Evolutionary conservation across 2,797 vertebrate genomes (phyloP).

Genomic region (Dromococcyx pavoninus): DNA sequence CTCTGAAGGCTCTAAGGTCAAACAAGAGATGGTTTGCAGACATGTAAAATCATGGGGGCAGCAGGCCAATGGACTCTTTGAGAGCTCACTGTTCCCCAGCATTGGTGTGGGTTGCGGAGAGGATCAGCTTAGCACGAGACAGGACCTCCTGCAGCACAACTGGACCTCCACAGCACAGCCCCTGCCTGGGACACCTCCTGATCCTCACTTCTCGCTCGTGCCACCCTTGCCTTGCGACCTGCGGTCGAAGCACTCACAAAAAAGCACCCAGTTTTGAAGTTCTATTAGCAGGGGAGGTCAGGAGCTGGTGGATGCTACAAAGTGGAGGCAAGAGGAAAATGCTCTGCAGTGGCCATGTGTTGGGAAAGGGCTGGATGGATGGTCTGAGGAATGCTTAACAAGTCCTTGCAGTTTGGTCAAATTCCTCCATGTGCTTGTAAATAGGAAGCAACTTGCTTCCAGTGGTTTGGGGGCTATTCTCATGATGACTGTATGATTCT

Average conservation of each 20-base stretch:
- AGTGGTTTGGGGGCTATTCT: neutral
- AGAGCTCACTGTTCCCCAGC: neutral
- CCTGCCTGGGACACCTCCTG: neutral
- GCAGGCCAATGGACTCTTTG: neutral
- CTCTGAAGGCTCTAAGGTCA: neutral
- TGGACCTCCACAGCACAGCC: neutral
- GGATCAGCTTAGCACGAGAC: neutral
- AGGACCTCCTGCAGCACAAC: too few species aligned
- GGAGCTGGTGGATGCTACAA: neutral
- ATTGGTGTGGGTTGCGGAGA: neutral
- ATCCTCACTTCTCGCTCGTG: neutral
- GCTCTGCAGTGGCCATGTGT: fast-evolving
- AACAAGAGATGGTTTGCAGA: neutral
- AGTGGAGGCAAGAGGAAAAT: neutral
- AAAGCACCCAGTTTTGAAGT: neutral
- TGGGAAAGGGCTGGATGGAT: neutral
- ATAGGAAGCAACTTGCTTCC: neutral
- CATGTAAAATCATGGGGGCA: neutral
- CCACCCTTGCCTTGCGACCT: neutral
- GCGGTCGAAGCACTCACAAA: fast-evolving
- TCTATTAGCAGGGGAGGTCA: fast-evolving
- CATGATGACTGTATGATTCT: too few species aligned
- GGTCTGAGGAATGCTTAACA: neutral
- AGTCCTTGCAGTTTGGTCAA: neutral
- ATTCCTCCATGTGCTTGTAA: neutral